These are phyloP conservation scores for Drosophila biarmipes DNA, from an alignment of 1,140 invertebrate species.

Conservation along the genomic window DNA sequence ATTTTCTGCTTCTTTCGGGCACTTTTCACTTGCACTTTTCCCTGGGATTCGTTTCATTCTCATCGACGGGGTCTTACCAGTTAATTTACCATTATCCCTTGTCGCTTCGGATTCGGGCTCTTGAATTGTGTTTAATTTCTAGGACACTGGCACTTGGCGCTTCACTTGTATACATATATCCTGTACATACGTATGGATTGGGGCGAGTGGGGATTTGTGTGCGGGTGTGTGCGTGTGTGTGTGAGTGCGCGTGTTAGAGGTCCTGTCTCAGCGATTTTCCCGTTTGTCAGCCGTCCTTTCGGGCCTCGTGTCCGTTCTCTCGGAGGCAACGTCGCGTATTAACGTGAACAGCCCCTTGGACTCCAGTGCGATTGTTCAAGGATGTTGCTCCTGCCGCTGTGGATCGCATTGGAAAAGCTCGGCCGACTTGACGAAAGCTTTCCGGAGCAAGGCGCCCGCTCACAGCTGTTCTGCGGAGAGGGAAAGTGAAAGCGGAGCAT, in stretches of 20 bases:
- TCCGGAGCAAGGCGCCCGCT: slow-evolving; percentile 3
- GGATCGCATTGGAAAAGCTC: slow-evolving; percentile 66
- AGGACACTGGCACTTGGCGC: slow-evolving; percentile 71
- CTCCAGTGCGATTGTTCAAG: slow-evolving; percentile 70
- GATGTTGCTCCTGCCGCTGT: slow-evolving; percentile 58
- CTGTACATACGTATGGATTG: slow-evolving; percentile 29
- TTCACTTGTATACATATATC: slow-evolving; percentile 47
- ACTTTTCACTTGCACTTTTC: slow-evolving; percentile 79
- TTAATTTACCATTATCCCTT: slow-evolving; percentile 35
- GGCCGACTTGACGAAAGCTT: slow-evolving; percentile 69
- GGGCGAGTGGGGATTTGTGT: slow-evolving; percentile 12
- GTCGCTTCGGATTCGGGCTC: slow-evolving; percentile 36
- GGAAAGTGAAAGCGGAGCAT: slow-evolving; percentile 44
- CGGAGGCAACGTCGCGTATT: slow-evolving; percentile 76
- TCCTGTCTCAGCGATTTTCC: slow-evolving; percentile 22
- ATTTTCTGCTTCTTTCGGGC: slow-evolving; percentile 60
- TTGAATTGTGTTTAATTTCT: slow-evolving; percentile 48
- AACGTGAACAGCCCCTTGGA: slow-evolving; percentile 58
- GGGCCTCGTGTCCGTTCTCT: slow-evolving; percentile 56
- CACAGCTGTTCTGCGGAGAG: slow-evolving; percentile 62
- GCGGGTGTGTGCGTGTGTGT: slow-evolving; percentile 5
- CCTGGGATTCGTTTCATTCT: slow-evolving; percentile 1
- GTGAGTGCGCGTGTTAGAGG: slow-evolving; percentile 23
- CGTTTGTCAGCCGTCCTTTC: slow-evolving; percentile 34
- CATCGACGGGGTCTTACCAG: slow-evolving; percentile 9